phyloP scores from a whole-genome alignment of 1,140 invertebrate genomes.

The Onthophagus taurus region DNA sequence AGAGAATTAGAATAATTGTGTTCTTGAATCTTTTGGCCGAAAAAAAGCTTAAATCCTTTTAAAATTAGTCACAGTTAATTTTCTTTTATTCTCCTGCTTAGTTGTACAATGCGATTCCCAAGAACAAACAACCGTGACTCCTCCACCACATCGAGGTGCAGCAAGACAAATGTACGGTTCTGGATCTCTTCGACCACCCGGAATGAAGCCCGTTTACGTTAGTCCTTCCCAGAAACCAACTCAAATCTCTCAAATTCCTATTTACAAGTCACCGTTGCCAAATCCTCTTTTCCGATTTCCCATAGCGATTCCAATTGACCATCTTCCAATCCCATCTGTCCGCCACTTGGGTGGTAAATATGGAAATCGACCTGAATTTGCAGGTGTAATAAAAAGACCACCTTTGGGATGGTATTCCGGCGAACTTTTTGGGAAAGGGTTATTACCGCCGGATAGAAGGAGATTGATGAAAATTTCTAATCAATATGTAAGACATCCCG shows the following conservation, averaged over 20 bases:
- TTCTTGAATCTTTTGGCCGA: background rate
- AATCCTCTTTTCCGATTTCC: constrained; percentile 18
- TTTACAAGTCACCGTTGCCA: constrained; percentile 16
- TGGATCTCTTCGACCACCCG: constrained; percentile 40
- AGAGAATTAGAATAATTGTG: too few species aligned
- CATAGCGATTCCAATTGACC: constrained; percentile 13
- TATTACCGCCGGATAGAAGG: constrained; percentile 20
- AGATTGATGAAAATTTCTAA: constrained; percentile 17
- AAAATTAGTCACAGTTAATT: background rate
- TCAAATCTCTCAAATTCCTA: constrained; percentile 7
- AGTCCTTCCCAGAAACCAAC: background rate
- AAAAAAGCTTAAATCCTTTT: background rate
- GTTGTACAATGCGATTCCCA: background rate
- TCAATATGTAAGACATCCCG: constrained; percentile 22
- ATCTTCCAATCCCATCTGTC: constrained; percentile 11
- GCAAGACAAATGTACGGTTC: constrained; percentile 50
- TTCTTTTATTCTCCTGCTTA: background rate
- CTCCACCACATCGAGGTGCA: constrained; percentile 42
- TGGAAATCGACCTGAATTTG: constrained; percentile 19
- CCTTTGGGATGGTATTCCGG: too few species aligned
- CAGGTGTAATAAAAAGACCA: constrained; percentile 15
- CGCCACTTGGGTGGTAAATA: constrained; percentile 17
- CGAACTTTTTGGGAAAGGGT: constrained; percentile 15
- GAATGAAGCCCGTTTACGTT: constrained; percentile 23
- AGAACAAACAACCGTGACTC: constrained; percentile 14